Percentiles rank a stretch among this genome's conserved stretches.
phyloP scores from a whole-genome alignment of 2,797 vertebrate species.

The Smutsia gigantea region DNA sequence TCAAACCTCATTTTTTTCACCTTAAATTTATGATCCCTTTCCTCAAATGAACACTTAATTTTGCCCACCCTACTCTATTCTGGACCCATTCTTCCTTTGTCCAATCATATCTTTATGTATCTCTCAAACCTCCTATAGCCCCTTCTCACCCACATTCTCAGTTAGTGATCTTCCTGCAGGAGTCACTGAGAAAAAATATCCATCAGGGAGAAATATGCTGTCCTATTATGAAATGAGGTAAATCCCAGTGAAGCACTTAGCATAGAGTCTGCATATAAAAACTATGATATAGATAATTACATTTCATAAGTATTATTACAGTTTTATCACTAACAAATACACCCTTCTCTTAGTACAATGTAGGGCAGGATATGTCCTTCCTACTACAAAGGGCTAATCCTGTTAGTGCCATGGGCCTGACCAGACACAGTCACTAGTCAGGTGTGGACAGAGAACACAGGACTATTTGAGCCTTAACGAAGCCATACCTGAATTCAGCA shows the following conservation, averaged over 20 bases:
- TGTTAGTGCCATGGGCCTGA: background rate
- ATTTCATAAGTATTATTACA: conserved; percentile 15
- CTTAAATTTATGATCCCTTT: background rate
- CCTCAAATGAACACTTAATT: background rate
- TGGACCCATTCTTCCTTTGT: background rate
- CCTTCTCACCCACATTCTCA: background rate
- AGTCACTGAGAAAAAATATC: background rate
- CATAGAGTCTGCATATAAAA: background rate
- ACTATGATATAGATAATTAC: background rate
- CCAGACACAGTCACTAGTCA: too few relatives aligned
- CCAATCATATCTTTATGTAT: background rate
- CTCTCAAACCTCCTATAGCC: background rate
- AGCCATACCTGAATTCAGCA: background rate
- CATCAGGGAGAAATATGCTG: background rate
- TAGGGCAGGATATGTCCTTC: background rate
- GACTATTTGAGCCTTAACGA: background rate
- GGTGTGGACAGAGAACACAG: background rate
- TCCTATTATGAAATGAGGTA: background rate
- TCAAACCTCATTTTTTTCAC: background rate
- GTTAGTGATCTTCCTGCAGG: background rate
- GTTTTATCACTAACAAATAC: background rate
- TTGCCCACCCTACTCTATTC: background rate
- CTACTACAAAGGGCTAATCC: background rate
- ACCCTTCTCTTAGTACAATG: background rate
- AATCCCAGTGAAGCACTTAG: background rate